phyloP scores from a whole-genome alignment of 2,113 vertebrate species.

The Ptilorrhoa leucosticta region DNA sequence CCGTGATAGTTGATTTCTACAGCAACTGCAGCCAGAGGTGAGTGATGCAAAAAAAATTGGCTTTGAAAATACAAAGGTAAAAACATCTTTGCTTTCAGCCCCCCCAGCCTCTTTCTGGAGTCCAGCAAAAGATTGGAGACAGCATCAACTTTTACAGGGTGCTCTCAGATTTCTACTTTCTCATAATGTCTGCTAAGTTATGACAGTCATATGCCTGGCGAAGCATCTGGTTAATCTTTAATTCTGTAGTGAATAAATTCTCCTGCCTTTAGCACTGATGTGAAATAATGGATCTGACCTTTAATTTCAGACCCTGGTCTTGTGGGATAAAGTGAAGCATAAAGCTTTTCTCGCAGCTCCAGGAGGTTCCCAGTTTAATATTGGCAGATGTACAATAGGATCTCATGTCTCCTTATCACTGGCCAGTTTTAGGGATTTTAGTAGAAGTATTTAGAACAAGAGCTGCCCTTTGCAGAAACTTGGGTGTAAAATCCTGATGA shows the following conservation, averaged over 20 bases:
- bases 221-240: slow-evolving; percentile 47
- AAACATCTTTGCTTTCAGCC: background rate
- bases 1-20: background rate
- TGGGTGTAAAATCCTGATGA: background rate
- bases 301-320: slow-evolving; percentile 47
- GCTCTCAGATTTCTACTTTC: background rate
- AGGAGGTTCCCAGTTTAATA: background rate
- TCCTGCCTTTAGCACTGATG: slow-evolving; percentile 39
- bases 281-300: slow-evolving; percentile 61
- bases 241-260: slow-evolving; percentile 52
- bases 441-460: background rate
- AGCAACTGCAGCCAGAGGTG: background rate
- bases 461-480: background rate
- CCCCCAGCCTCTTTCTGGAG: background rate
- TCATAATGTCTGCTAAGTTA: background rate
- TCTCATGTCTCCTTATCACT: background rate
- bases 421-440: background rate
- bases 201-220: background rate
- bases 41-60: background rate
- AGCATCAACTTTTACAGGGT: background rate
- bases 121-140: background rate
- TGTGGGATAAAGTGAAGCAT: slow-evolving; percentile 30
- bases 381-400: background rate
- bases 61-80: background rate
- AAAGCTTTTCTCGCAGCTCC: background rate